phyloP scores from a whole-genome alignment of 2,113 vertebrate genomes.

The Tamias sibiricus region DNA sequence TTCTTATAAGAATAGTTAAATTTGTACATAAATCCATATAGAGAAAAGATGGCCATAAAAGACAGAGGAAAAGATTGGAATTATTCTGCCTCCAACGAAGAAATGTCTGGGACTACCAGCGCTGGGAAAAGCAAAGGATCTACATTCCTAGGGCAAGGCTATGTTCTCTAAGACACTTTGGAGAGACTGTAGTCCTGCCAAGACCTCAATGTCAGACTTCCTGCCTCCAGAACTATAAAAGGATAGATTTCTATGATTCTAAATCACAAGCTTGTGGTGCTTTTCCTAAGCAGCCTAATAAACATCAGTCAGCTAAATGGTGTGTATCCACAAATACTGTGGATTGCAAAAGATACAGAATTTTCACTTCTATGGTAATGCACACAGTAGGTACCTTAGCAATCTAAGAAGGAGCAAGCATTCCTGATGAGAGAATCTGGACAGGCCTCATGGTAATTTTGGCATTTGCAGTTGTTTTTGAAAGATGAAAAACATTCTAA shows the following conservation, averaged over 20 bases:
- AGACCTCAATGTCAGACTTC: neutral
- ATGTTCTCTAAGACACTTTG: too few relatives aligned
- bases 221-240: neutral
- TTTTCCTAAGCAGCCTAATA: neutral
- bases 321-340: neutral
- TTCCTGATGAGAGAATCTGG: neutral
- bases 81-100: neutral
- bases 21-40: neutral
- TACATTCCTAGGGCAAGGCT: too few relatives aligned
- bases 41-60: neutral
- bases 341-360: neutral
- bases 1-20: neutral
- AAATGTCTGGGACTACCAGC: neutral
- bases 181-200: neutral
- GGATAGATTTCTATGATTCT: neutral
- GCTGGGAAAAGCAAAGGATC: neutral
- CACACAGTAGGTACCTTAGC: neutral
- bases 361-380: neutral
- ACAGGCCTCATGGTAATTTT: neutral
- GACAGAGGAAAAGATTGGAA: neutral
- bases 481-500: neutral
- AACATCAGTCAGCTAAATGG: neutral
- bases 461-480: neutral
- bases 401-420: neutral
- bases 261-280: neutral